These are phyloP conservation scores for Turdus rufiventris DNA, from an alignment of 2,113 vertebrate genomes.

Conservation along the genomic window DNA sequence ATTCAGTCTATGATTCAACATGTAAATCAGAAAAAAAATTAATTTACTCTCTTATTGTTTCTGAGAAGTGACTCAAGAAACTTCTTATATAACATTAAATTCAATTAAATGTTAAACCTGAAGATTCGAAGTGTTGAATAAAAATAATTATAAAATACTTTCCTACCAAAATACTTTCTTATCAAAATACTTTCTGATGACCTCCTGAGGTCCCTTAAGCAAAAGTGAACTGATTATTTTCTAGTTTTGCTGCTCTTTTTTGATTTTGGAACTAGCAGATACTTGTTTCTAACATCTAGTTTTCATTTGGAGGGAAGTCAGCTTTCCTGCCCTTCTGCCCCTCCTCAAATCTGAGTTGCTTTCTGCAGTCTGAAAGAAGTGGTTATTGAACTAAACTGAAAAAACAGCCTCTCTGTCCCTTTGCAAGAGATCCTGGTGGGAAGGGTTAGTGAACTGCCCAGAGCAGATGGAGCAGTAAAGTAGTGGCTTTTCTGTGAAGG, in stretches of 20 bases:
- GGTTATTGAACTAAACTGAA: neutral
- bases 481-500: neutral
- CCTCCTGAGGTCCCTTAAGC: neutral
- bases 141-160: neutral
- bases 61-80: neutral
- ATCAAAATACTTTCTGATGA: neutral
- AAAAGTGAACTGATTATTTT: neutral
- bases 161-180: neutral
- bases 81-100: neutral
- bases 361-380: neutral
- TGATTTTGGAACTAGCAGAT: neutral
- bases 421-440: neutral
- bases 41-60: neutral
- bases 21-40: neutral
- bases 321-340: neutral
- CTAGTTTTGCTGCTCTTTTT: neutral
- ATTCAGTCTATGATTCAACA: neutral
- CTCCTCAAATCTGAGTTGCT: neutral
- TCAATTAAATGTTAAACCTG: neutral
- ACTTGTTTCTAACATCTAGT: neutral
- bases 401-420: neutral
- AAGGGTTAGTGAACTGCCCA: neutral
- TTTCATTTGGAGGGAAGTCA: neutral
- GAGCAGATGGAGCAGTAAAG: neutral
- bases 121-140: neutral